Evolutionary conservation across 23 tunicate species (phyloP).

Genomic region (Aplidium turbinatum): DNA sequence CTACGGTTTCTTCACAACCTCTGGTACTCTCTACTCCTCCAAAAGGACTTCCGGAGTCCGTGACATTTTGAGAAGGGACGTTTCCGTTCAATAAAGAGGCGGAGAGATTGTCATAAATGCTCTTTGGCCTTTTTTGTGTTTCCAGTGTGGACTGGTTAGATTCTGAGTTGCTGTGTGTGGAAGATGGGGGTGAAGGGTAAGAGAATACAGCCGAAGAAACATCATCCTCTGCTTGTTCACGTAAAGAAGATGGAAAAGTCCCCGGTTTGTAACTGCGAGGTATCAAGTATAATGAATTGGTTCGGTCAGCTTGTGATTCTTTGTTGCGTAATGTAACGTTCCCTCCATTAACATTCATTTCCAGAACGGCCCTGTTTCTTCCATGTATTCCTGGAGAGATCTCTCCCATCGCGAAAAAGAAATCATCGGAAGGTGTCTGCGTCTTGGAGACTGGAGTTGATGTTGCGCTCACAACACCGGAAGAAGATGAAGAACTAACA

Average conservation of each 20-base stretch:
- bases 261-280: constrained; percentile 65
- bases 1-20: constrained; percentile 26
- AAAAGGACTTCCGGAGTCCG: constrained; percentile 19
- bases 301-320: not conserved
- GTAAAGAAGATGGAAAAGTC: constrained; percentile 48
- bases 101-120: constrained; percentile 75
- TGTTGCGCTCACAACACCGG: constrained; percentile 43
- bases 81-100: constrained; percentile 21
- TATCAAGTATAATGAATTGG: constrained; percentile 24
- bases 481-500: constrained; percentile 50
- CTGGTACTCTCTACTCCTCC: constrained; percentile 31
- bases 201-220: not conserved
- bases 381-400: no score
- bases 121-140: constrained; percentile 32
- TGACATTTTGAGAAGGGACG: constrained; percentile 44
- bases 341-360: no score
- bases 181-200: constrained; percentile 18
- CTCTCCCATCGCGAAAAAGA: not conserved
- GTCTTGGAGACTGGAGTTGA: constrained; percentile 12
- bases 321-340: not conserved
- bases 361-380: no score
- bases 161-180: constrained; percentile 33
- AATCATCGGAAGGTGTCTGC: not conserved
- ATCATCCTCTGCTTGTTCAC: constrained; percentile 24
- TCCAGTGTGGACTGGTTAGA: constrained; percentile 15